Base-by-base conservation (phyloP, 2,888 invertebrate genomes). In the Desoria tigrina region DNA sequence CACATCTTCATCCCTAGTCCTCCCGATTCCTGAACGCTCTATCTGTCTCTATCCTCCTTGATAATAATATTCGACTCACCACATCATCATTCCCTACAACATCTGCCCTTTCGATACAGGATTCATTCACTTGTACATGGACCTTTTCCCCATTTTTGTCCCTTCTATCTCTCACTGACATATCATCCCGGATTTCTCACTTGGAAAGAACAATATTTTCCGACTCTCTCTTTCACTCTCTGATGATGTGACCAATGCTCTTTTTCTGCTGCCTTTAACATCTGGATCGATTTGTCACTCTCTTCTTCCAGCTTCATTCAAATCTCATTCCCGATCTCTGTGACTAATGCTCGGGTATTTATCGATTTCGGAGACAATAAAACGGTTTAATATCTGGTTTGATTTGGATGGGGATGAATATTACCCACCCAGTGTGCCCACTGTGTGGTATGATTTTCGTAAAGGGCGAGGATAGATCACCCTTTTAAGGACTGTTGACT, bases 1-100 rank as follows among this genome's bases (percentile, higher is more conserved):
- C 68, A 65, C 63, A 62, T 62, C 65, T 63, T 42, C 18, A 18
- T 21, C 7, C 21, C 45, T 45, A n/a, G 4, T 28, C 56, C 37
- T 42, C 56, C 6, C 39, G n/a, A n/a, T n/a, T n/a, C n/a, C n/a
- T n/a, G n/a, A n/a, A n/a, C n/a, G n/a, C 45, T 45, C 45, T 6
- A 45, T 45, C 39, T 18, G 9, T 45, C 16, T 16, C 16, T 45
- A 6, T 18, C 45, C 4, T 18, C 45, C 45, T 32, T 45, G 9
- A 45, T 45, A 9, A 39, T 39, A 16, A 45, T 45, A 16, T 18
- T 21, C 45, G 32, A 45, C 6, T 45, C 45, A 45, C 45, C 45
- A 32, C 32, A 45, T 45, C 45, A 45, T 45, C 45, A 45, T 51
- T 23, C 51, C 21, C 16, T 21, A 51, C 27, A 51, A 28, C 32